These are phyloP conservation scores for Poeciliopsis turrubarensis DNA, from an alignment of 2,113 vertebrate genomes.

Conservation along the genomic window DNA sequence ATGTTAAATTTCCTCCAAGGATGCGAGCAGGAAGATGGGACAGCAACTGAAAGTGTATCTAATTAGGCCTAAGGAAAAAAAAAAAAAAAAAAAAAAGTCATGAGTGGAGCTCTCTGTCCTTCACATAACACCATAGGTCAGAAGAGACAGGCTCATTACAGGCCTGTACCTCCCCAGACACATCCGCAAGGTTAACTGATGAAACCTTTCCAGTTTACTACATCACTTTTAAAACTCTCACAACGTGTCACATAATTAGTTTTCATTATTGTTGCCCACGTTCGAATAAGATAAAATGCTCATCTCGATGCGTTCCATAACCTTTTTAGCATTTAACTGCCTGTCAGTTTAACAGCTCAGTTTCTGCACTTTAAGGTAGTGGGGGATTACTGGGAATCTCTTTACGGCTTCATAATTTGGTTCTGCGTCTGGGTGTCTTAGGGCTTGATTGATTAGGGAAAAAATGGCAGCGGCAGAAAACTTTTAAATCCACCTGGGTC, in stretches of 20 bases:
- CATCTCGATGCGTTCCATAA: slow-evolving; percentile 72
- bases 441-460: slow-evolving; percentile 70
- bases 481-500: slow-evolving; percentile 66
- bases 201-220: slow-evolving; percentile 79
- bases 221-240: slow-evolving; percentile 73
- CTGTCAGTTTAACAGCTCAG: slow-evolving; percentile 76
- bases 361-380: slow-evolving; percentile 65
- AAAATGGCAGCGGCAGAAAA: slow-evolving; percentile 61
- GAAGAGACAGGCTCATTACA: slow-evolving; percentile 76
- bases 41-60: slow-evolving; percentile 55
- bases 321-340: slow-evolving; percentile 79
- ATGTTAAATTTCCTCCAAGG: slow-evolving; percentile 38
- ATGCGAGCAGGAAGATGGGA: slow-evolving; percentile 23
- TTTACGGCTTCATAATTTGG: slow-evolving; percentile 73
- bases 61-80: slow-evolving; percentile 62
- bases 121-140: slow-evolving; percentile 74
- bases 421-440: slow-evolving; percentile 49
- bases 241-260: slow-evolving; percentile 80
- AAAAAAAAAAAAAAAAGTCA: slow-evolving; percentile 19
- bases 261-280: slow-evolving; percentile 76
- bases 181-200: slow-evolving; percentile 75
- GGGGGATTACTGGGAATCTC: slow-evolving; percentile 71
- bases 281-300: slow-evolving; percentile 78
- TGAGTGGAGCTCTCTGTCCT: slow-evolving; percentile 68
- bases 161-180: slow-evolving; percentile 65